Base-by-base conservation (phyloP, 2,113 vertebrate genomes). In the Stigmatopora argus region DNA sequence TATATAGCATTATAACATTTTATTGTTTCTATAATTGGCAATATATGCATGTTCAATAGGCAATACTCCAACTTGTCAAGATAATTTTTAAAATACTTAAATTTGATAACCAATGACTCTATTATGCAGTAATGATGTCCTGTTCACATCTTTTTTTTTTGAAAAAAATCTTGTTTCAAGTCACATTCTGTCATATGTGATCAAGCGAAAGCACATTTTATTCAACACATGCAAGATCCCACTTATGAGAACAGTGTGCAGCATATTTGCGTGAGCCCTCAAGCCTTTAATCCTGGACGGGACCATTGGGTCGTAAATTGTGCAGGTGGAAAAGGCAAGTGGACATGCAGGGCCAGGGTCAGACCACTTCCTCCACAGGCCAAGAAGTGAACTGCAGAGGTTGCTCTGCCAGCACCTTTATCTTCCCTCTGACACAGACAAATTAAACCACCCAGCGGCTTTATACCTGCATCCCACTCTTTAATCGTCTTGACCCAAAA, bases 361-460 rank as follows among this genome's bases (percentile, higher is more conserved):
- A 86, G 41, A 26, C 68, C 79, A 82, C 86, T 87, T 88, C 88
- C 88, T 87, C 82, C 85, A 74, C 82, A 83, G 83, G 87, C 83
- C 84, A 88, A 81, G 77, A 85, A 86, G 85, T 89, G 88, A 89
- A 88, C 82, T 87, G 79, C 79, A 81, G 78, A 74, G 81, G 69
- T 79, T 78, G 87, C 81, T 82, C 85, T 86, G 64, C 64, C 82
- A 82, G 82, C 81, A 77, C 84, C 77, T 86, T 88, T 86, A 85
- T 88, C 85, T 83, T 88, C 71, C 77, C 73, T 71, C 38, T 87
- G 85, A 86, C 88, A 87, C 83, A 87, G 83, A 89, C 83, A 85
- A 81, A 89, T 89, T 84, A 85, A 74, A 78, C 67, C 78, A 58
- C 78, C 79, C 75, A 77, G 60, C 72, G 38, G 64, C 62, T 62